A percentile compares a stretch with the other conserved stretches of the same genome.
These are phyloP conservation scores for Ophion ellenae DNA, from an alignment of 2,888 invertebrate genomes.

Conservation along the genomic window DNA sequence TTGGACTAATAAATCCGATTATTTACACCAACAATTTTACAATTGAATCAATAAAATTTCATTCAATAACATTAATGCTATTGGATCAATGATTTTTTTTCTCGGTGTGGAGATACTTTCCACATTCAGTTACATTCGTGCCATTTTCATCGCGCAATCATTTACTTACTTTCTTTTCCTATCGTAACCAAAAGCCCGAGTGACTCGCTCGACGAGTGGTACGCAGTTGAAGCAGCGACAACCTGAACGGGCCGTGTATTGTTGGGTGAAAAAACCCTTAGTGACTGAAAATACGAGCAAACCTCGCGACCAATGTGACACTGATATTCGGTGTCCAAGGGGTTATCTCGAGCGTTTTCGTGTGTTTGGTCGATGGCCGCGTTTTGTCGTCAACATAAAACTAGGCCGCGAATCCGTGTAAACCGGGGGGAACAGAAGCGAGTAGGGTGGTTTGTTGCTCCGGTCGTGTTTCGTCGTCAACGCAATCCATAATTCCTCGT, in stretches of 20 bases:
- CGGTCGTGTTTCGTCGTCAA: neutral
- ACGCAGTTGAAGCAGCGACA: neutral
- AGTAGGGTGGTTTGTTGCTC: constrained; percentile 23
- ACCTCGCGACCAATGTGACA: constrained; percentile 50
- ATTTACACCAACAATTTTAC: too few relatives aligned
- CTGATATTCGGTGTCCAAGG: constrained; percentile 62
- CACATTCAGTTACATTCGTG: too few relatives aligned
- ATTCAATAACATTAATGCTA: too few relatives aligned
- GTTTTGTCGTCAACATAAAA: constrained; percentile 66
- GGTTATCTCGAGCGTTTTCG: constrained; percentile 37
- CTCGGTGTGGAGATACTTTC: too few relatives aligned
- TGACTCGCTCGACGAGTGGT: neutral
- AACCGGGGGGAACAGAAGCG: constrained; percentile 36
- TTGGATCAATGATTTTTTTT: too few relatives aligned
- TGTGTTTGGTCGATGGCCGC: constrained; percentile 71
- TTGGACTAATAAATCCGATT: too few relatives aligned
- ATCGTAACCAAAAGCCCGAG: too few relatives aligned
- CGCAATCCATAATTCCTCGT: neutral
- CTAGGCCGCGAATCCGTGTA: constrained; percentile 63
- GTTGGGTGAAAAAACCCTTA: constrained; percentile 40
- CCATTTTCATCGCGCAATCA: too few relatives aligned
- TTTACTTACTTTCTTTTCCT: too few relatives aligned
- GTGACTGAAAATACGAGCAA: constrained; percentile 36
- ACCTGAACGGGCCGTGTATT: neutral
- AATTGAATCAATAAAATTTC: too few relatives aligned